Conservation (phyloP, 2,113 vertebrate species). For the Cyanoramphus novaezelandiae region DNA sequence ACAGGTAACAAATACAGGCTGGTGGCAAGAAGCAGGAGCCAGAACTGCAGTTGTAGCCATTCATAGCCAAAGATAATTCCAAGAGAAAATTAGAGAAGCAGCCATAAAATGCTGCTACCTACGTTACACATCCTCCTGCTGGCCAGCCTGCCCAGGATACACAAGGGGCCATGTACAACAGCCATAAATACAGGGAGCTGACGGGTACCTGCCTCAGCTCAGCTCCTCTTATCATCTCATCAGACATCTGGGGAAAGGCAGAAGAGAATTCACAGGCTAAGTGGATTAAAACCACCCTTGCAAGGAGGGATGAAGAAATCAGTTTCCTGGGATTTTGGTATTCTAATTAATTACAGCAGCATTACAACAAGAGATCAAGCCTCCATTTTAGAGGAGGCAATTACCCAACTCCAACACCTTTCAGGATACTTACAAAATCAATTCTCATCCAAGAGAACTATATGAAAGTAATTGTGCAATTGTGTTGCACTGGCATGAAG, state of each 20-base stretch:
- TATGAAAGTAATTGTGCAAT: background rate
- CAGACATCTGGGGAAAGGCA: background rate
- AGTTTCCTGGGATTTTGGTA: background rate
- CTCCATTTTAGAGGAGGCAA: background rate
- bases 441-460: background rate
- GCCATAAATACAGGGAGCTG: background rate
- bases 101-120: background rate
- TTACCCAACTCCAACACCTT: background rate
- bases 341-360: background rate
- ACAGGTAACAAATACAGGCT: background rate
- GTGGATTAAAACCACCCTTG: background rate
- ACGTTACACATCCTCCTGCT: rapidly evolving
- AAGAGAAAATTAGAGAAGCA: background rate
- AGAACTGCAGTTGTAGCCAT: background rate
- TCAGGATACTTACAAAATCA: background rate
- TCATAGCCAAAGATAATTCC: background rate
- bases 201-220: background rate
- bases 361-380: background rate
- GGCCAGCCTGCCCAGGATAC: background rate
- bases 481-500: background rate
- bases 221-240: background rate
- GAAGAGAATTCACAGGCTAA: background rate
- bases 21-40: background rate
- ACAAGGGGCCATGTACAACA: rapidly evolving
- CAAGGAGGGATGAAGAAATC: background rate